Base-by-base conservation (phyloP, 2,888 invertebrate genomes). In the Cantharis lateralis region DNA sequence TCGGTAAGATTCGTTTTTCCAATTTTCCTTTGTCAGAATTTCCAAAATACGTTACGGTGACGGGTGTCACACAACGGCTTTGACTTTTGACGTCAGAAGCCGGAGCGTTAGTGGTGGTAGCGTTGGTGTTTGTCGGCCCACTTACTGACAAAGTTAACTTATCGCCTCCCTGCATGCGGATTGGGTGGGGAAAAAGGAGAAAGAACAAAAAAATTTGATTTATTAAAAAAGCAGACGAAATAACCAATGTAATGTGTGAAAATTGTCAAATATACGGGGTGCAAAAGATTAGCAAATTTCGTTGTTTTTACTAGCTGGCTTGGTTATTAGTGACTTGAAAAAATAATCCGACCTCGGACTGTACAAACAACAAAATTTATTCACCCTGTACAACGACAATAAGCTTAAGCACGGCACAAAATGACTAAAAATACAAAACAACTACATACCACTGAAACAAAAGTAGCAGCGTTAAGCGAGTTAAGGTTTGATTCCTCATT, bases 401-500 rank as follows among this genome's bases (percentile, higher is more conserved):
- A 48, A 48, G 48, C 48, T 48, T 1, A 48, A 48, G 48, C 48
- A 48, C 48, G 69, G 16, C 48, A 26, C 77, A 70, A 28, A 77
- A 70, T 68, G 70, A 62, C 16, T 15, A 76, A 76, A 75, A 80
- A 76, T 66, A 26, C 79, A 78, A 78, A 77, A 70, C 74, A 77
- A 70, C 74, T 71, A 90, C 93, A 91, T 89, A 94, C 94, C 90
- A 94, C 94, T 80, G 94, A 93, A 80, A 94, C 92, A 84, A 94
- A 94, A 72, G 94, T 94, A 79, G 94, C 93, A 1, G 91, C 92
- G 83, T 92, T 91, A 78, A 91, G 83, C 16, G 91, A 90, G 72
- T 83, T 85, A 80, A 85, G 83, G 78, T 86, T 86, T 16, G 86
- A 85, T 76, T 89, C 87, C 70, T 90, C 89, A 72, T 85, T 85